Percentiles rank a stretch among this genome's conserved stretches.
Evolutionary conservation across 2,797 vertebrate genomes (phyloP).

Genomic region (Hypotaenidia okinawae): DNA sequence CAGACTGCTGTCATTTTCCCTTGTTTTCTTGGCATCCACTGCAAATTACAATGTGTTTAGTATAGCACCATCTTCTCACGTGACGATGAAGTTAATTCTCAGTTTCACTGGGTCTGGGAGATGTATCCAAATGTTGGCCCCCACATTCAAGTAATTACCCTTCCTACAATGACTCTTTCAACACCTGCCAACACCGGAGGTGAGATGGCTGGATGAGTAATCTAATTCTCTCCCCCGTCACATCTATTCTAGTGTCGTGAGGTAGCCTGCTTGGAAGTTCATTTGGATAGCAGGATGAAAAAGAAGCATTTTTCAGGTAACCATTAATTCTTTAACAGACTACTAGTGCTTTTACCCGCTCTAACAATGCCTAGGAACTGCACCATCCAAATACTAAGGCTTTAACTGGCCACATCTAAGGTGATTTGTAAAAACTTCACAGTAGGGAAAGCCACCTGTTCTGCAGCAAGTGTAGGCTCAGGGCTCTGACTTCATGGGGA

Average conservation of each 20-base stretch:
- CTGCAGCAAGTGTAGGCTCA: background rate
- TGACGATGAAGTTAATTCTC: background rate
- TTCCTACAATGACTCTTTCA: background rate
- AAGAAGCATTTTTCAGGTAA: conserved; percentile 51
- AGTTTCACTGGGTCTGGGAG: background rate
- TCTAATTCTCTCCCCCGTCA: background rate
- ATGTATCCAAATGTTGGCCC: background rate
- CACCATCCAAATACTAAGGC: background rate
- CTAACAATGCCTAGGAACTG: background rate
- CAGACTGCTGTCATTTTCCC: background rate
- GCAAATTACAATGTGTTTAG: background rate
- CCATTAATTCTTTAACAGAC: background rate
- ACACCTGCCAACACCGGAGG: background rate
- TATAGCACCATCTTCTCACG: background rate
- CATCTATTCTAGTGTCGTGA: conserved; percentile 73
- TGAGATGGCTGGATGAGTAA: background rate
- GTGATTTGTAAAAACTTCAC: background rate
- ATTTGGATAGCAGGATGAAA: conserved; percentile 46
- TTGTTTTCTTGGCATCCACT: background rate
- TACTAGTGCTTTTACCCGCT: background rate
- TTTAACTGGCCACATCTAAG: background rate
- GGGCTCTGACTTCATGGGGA: background rate
- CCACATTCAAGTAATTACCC: background rate
- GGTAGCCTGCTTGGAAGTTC: conserved; percentile 73
- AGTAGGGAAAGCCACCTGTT: background rate